Percentiles rank a stretch among this genome's conserved stretches.
Evolutionary conservation across 1,140 invertebrate species (phyloP).

Genomic region (Latrodectus geometricus): DNA sequence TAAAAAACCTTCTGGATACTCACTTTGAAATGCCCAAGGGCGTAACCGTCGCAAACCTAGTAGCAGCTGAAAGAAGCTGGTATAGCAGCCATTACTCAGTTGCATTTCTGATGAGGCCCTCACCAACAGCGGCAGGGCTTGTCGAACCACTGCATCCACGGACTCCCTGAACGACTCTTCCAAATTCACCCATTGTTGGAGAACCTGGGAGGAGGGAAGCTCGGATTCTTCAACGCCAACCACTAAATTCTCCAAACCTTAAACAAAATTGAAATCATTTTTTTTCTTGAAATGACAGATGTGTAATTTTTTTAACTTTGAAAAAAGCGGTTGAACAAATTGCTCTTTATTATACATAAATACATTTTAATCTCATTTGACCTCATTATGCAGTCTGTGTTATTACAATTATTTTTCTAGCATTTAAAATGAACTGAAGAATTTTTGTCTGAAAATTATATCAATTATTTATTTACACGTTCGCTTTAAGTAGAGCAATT

Average conservation of each 20-base stretch:
- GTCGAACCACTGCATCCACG: constrained; percentile 50
- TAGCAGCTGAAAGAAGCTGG: constrained; percentile 55
- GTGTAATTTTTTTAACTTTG: too few species aligned
- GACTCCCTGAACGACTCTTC: constrained; percentile 55
- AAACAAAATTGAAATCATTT: not conserved
- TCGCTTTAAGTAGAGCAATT: too few species aligned
- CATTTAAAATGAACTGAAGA: too few species aligned
- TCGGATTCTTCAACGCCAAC: constrained; percentile 28
- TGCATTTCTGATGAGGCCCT: constrained; percentile 45
- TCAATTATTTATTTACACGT: too few species aligned
- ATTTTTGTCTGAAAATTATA: too few species aligned
- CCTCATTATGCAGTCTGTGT: too few species aligned
- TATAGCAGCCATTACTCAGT: constrained; percentile 43
- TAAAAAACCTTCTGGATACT: not conserved
- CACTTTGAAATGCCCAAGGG: constrained; percentile 63
- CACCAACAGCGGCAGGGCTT: constrained; percentile 42
- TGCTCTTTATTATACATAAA: too few species aligned
- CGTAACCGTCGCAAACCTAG: constrained; percentile 59
- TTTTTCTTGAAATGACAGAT: too few species aligned
- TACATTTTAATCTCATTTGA: too few species aligned
- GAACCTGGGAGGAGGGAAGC: constrained; percentile 28
- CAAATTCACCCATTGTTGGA: constrained; percentile 50
- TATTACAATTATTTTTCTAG: too few species aligned
- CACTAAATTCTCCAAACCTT: constrained; percentile 38
- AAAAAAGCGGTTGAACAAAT: too few species aligned